Percentiles rank a stretch among this genome's conserved stretches.
Conservation (phyloP, 2,888 invertebrate genomes). For the Philereme transversata region DNA sequence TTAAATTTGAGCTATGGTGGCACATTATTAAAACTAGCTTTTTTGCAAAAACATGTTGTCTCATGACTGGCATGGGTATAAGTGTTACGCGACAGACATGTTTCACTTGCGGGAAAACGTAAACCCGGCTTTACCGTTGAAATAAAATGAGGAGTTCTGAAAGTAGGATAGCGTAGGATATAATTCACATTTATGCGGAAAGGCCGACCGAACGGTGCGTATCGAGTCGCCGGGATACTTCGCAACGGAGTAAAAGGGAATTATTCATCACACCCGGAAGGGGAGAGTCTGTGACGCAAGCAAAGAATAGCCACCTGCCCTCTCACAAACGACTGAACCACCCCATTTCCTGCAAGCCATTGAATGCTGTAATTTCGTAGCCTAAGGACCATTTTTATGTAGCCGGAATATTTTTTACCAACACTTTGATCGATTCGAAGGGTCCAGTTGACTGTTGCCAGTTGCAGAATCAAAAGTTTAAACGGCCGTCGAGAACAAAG, state of each 20-base stretch:
- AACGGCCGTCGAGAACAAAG: slow-evolving; percentile 81
- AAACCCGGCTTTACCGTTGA: slow-evolving; percentile 73
- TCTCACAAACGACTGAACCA: slow-evolving; percentile 52
- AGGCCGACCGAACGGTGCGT: slow-evolving; percentile 65
- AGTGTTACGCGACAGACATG: slow-evolving; percentile 54
- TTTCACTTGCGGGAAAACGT: slow-evolving; percentile 67
- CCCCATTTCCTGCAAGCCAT: slow-evolving; percentile 27
- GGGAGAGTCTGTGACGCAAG: slow-evolving; percentile 83
- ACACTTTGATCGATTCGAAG: slow-evolving; percentile 65
- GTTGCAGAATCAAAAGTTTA: slow-evolving; percentile 84
- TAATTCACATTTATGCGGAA: slow-evolving; percentile 81
- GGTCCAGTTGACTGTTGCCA: slow-evolving; percentile 82
- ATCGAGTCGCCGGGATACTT: slow-evolving; percentile 79
- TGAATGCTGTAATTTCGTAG: slow-evolving; percentile 35
- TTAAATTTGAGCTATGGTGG: neutral
- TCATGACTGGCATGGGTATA: neutral
- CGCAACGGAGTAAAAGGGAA: slow-evolving; percentile 81
- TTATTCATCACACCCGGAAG: slow-evolving; percentile 85
- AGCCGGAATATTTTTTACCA: slow-evolving; percentile 16
- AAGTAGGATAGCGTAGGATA: slow-evolving; percentile 77
- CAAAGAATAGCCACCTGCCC: slow-evolving; percentile 75
- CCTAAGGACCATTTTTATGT: slow-evolving; percentile 10
- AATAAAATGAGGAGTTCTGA: slow-evolving; percentile 76
- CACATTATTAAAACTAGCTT: neutral
- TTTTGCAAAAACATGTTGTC: neutral